Conservation (phyloP, 2,888 invertebrate genomes). For the Petrolisthes manimaculis region DNA sequence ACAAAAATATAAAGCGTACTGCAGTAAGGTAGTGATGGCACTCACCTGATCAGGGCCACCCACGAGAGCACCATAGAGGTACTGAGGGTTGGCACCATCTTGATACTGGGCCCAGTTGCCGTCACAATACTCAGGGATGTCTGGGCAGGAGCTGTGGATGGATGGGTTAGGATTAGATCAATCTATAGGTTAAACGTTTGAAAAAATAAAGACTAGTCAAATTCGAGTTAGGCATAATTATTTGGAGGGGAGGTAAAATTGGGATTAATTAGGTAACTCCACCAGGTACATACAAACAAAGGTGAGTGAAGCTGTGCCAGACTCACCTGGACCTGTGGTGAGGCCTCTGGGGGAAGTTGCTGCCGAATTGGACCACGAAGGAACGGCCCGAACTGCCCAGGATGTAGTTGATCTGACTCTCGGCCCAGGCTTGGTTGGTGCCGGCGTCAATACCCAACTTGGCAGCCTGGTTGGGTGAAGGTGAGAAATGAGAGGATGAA, state of each 20-base stretch:
- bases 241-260: not conserved
- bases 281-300: not conserved
- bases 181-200: too few species aligned
- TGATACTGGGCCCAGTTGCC: constrained; percentile 28
- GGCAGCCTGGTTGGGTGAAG: constrained; percentile 13
- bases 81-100: constrained; percentile 54
- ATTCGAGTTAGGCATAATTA: too few species aligned
- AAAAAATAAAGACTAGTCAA: too few species aligned
- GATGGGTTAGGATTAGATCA: not conserved
- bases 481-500: not conserved
- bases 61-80: constrained; percentile 56
- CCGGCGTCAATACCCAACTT: constrained; percentile 65
- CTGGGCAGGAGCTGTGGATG: constrained; percentile 71
- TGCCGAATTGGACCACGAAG: constrained; percentile 67
- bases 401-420: constrained; percentile 74
- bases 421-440: constrained; percentile 73
- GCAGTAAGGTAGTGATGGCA: not conserved
- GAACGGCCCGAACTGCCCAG: constrained; percentile 74
- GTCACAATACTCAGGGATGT: constrained; percentile 69
- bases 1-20: not conserved
- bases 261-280: not conserved
- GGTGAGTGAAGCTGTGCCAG: too few species aligned
- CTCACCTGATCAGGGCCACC: constrained; percentile 55
- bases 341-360: not conserved
- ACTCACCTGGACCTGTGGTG: constrained; percentile 23